Percentiles rank a stretch among this genome's conserved stretches.
Evolutionary conservation across 1,140 invertebrate species (phyloP).

Genomic region (Tetragonula clypearis): DNA sequence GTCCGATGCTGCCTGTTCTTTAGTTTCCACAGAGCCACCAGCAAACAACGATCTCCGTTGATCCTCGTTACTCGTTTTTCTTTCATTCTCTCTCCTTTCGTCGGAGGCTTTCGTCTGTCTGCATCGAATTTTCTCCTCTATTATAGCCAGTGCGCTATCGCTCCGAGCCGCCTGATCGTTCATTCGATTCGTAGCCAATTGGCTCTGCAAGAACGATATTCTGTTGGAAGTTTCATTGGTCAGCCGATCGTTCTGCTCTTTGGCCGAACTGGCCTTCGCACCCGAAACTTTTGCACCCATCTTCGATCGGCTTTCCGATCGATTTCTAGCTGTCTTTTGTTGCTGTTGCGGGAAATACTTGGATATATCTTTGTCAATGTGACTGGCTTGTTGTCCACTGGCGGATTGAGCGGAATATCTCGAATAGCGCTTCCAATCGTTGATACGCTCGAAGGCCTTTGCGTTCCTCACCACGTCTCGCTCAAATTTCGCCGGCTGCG

Average conservation of each 20-base stretch:
- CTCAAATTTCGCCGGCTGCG: conserved; percentile 39
- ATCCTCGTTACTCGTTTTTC: conserved; percentile 39
- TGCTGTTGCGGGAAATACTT: conserved; percentile 70
- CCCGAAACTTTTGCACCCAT: background rate
- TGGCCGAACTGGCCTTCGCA: conserved; percentile 12
- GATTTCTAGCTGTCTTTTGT: conserved; percentile 28
- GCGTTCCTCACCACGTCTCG: conserved; percentile 48
- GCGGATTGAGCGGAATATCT: conserved; percentile 52
- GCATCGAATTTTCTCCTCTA: conserved; percentile 32
- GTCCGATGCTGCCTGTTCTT: background rate
- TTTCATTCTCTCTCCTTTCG: conserved; percentile 28
- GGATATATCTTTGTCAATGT: conserved; percentile 66
- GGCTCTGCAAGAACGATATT: conserved; percentile 64
- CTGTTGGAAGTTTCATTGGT: conserved; percentile 53
- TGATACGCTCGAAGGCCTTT: conserved; percentile 35
- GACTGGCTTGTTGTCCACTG: conserved; percentile 45
- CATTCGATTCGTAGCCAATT: conserved; percentile 58
- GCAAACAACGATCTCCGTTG: conserved; percentile 32
- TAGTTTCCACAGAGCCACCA: conserved; percentile 12
- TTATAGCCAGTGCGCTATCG: background rate
- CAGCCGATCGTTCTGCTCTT: conserved; percentile 55
- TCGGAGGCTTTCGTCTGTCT: conserved; percentile 25
- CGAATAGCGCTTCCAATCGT: conserved; percentile 45
- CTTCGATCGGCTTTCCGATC: conserved; percentile 14
- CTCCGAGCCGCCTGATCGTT: conserved; percentile 31